These are phyloP conservation scores for Hafferia zeledoni DNA, from an alignment of 2,797 vertebrate genomes.

Conservation along the genomic window DNA sequence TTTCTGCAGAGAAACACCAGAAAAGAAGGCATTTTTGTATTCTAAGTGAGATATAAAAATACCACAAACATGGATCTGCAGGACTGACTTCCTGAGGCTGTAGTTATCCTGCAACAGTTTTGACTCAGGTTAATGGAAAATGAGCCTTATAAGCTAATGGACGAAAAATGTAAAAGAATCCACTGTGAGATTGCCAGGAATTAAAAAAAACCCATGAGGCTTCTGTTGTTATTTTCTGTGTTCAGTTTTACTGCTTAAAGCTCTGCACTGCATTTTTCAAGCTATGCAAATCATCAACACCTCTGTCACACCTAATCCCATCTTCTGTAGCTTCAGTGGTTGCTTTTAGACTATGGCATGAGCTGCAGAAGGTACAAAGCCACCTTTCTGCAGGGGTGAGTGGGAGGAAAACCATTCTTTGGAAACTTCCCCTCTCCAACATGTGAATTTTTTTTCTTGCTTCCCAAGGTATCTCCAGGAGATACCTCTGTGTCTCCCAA, in stretches of 20 bases:
- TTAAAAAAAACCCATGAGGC: neutral
- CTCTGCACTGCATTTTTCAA: neutral
- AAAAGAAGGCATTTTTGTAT: neutral
- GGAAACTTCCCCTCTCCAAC: neutral
- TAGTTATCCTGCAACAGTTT: neutral
- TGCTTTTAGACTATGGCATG: accelerated
- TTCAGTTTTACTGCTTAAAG: neutral
- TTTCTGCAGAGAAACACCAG: neutral
- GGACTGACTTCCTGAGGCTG: neutral
- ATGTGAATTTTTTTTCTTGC: neutral
- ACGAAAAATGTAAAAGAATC: neutral
- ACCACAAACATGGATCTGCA: neutral
- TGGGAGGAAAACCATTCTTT: neutral
- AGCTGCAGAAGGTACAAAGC: neutral
- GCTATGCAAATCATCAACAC: neutral
- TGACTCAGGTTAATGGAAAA: neutral
- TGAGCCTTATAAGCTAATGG: neutral
- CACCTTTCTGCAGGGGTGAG: neutral
- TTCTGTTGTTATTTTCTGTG: neutral
- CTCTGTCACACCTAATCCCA: neutral
- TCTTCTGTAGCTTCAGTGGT: neutral
- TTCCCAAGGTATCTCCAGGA: neutral
- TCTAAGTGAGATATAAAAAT: neutral
- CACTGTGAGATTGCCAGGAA: neutral
- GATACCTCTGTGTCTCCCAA: accelerated